Evolutionary conservation across 2,113 vertebrate genomes (phyloP).

Genomic region (Sphaerodactylus townsendi): DNA sequence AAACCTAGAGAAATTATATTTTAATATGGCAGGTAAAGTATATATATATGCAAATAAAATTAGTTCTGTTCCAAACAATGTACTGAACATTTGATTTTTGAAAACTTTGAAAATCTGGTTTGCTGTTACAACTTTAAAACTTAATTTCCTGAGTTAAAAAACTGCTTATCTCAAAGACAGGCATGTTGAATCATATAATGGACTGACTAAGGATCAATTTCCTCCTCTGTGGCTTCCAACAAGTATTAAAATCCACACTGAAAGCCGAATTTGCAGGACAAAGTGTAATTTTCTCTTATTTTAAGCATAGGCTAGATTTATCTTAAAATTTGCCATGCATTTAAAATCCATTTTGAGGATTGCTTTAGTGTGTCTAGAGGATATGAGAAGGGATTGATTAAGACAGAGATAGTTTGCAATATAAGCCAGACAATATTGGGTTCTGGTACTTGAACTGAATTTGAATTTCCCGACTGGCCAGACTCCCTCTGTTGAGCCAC

Average conservation of each 20-base stretch:
- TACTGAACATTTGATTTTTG: not conserved
- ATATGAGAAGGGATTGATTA: constrained; percentile 7
- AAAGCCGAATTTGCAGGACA: not conserved
- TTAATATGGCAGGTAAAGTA: not conserved
- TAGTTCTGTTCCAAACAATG: not conserved
- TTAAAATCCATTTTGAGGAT: constrained; percentile 1
- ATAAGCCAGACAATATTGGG: not conserved
- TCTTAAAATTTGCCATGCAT: constrained; percentile 1
- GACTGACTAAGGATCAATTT: constrained; percentile 4
- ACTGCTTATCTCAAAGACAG: not conserved
- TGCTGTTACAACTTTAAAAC: not conserved
- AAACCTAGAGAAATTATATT: not conserved
- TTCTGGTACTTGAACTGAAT: not conserved
- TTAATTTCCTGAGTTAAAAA: not conserved
- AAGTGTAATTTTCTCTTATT: constrained; percentile 8
- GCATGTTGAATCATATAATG: not conserved
- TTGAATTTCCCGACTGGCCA: constrained; percentile 6
- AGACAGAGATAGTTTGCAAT: not conserved
- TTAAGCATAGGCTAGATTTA: not conserved
- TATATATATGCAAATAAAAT: not conserved
- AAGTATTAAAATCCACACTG: not conserved
- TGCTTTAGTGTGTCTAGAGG: constrained; percentile 3
- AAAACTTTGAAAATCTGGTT: not conserved
- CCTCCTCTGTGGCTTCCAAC: not conserved
- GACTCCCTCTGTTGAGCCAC: not conserved